A percentile compares a stretch with the other conserved stretches of the same genome.
Evolutionary conservation across 2,888 invertebrate species (phyloP).

Genomic region (Molanna angustata): DNA sequence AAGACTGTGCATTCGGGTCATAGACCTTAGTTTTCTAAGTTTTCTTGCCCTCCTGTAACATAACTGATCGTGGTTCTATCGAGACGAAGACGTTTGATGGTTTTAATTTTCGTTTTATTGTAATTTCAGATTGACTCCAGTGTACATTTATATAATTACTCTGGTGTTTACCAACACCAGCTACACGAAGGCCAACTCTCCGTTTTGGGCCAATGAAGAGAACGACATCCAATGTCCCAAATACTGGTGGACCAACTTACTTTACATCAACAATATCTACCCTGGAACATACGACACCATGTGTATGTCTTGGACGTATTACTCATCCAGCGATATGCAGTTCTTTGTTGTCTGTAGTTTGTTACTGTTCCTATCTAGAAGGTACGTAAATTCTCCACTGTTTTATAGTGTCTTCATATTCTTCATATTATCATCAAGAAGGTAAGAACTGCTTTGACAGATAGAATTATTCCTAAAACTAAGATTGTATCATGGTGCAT

Average conservation of each 20-base stretch:
- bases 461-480: too few relatives aligned
- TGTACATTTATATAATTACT: constrained; percentile 43
- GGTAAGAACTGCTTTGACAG: too few relatives aligned
- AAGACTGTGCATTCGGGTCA: too few relatives aligned
- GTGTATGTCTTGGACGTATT: constrained; percentile 49
- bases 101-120: too few relatives aligned
- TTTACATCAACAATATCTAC: constrained; percentile 35
- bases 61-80: too few relatives aligned
- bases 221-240: constrained; percentile 43
- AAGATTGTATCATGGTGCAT: too few relatives aligned
- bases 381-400: constrained; percentile 20
- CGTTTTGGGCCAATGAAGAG: constrained; percentile 41
- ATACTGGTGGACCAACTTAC: constrained; percentile 50
- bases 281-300: constrained; percentile 36
- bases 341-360: constrained; percentile 21
- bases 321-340: constrained; percentile 35
- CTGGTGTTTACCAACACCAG: constrained; percentile 41
- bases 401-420: too few relatives aligned
- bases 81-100: too few relatives aligned
- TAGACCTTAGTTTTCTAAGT: too few relatives aligned
- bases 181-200: constrained; percentile 40
- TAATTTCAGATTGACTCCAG: constrained; percentile 45
- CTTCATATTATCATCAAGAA: too few relatives aligned
- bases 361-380: constrained; percentile 18
- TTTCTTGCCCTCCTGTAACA: too few relatives aligned